These are phyloP conservation scores for Lycocerus yunnanus DNA, from an alignment of 2,888 invertebrate genomes.

Conservation along the genomic window DNA sequence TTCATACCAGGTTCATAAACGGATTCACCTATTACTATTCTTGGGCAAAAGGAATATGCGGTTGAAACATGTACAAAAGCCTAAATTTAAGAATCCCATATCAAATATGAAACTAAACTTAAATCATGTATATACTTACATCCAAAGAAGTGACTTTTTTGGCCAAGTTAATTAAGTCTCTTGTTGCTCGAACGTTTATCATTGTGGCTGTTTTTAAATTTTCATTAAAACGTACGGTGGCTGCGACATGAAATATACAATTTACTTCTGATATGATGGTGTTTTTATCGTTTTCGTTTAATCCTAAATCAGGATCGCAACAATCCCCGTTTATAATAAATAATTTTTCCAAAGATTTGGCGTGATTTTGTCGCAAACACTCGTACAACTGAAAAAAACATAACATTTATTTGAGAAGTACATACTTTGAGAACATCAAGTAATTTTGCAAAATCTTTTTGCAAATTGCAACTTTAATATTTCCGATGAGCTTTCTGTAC, in stretches of 20 bases:
- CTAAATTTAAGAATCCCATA: conserved; percentile 46
- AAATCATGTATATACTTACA: conserved; percentile 54
- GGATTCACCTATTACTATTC: conserved; percentile 59
- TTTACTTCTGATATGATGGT: conserved; percentile 61
- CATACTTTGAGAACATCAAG: too few relatives aligned
- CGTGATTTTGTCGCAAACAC: not conserved
- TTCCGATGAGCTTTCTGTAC: too few relatives aligned
- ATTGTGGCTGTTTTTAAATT: conserved; percentile 67
- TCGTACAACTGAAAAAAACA: not conserved
- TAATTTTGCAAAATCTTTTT: too few relatives aligned
- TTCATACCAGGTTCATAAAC: conserved; percentile 58
- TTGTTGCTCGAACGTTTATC: conserved; percentile 71
- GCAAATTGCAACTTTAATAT: too few relatives aligned
- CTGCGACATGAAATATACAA: conserved; percentile 76
- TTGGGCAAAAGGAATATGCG: conserved; percentile 67
- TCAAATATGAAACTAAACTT: conserved; percentile 6
- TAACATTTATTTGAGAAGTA: too few relatives aligned
- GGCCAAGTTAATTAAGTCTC: conserved; percentile 67
- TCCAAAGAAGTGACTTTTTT: conserved; percentile 67
- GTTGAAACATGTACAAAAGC: conserved; percentile 66
- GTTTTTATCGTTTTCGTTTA: conserved; percentile 58
- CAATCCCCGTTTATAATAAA: conserved; percentile 62
- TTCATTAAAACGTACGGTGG: conserved; percentile 78
- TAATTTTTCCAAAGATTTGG: conserved; percentile 57
- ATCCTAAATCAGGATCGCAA: conserved; percentile 59